These are phyloP conservation scores for Echiichthys vipera DNA, from an alignment of 2,797 vertebrate species.

Conservation along the genomic window DNA sequence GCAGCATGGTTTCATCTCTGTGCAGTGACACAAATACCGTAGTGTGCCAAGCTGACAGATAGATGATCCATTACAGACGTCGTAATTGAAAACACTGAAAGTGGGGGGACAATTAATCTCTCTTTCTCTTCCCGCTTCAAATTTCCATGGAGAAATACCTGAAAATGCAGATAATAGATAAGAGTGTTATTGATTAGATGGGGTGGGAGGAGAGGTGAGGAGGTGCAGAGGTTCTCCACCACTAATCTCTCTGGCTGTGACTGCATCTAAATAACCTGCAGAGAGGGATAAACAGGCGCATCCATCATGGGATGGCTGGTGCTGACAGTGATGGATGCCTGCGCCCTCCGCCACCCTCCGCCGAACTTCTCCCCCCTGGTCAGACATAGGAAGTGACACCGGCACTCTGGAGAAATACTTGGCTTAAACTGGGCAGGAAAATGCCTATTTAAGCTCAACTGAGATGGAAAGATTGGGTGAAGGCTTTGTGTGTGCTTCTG, in stretches of 20 bases:
- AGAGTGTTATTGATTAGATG: constrained; percentile 75
- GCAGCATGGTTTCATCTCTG: constrained; percentile 58
- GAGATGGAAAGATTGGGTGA: constrained; percentile 61
- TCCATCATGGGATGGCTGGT: constrained; percentile 77
- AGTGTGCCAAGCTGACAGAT: constrained; percentile 64
- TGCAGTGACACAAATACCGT: constrained; percentile 64
- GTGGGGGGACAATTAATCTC: constrained; percentile 73
- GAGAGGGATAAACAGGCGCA: constrained; percentile 83
- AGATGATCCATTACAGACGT: constrained; percentile 73
- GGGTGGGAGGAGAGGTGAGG: constrained; percentile 60
- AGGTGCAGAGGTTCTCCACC: constrained; percentile 77
- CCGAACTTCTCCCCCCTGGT: constrained; percentile 63
- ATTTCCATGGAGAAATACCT: constrained; percentile 71
- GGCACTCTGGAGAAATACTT: constrained; percentile 71
- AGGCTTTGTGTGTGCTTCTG: constrained; percentile 27
- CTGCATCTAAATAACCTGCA: constrained; percentile 86
- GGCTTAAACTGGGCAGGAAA: constrained; percentile 53
- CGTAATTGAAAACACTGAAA: constrained; percentile 78
- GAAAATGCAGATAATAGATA: constrained; percentile 79
- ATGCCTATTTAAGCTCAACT: constrained; percentile 41
- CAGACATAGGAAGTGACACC: constrained; percentile 73
- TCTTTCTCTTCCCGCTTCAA: constrained; percentile 48
- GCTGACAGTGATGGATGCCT: constrained; percentile 82
- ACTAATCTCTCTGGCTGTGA: constrained; percentile 77
- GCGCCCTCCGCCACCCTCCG: constrained; percentile 52